Percentiles rank a stretch among this genome's conserved stretches.
Evolutionary conservation across 2,797 vertebrate species (phyloP).

Genomic region (Syncerus caffer): DNA sequence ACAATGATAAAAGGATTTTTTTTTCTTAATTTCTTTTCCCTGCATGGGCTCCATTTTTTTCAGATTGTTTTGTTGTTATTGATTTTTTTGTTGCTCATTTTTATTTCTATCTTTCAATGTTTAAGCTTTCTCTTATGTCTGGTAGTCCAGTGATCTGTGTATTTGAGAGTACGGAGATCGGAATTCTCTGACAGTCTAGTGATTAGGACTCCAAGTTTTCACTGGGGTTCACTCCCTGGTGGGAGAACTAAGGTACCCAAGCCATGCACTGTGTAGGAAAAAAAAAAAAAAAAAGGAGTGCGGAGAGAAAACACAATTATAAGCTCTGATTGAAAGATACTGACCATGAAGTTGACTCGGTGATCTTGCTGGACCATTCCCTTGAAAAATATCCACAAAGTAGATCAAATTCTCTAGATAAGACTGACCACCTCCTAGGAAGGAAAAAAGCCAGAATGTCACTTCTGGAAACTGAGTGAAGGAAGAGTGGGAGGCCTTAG

Average conservation of each 20-base stretch:
- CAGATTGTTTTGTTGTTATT: background rate
- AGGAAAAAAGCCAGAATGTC: background rate
- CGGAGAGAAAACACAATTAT: background rate
- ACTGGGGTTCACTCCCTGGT: background rate
- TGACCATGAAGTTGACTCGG: background rate
- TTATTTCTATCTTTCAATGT: background rate
- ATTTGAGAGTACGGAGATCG: background rate
- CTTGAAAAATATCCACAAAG: background rate
- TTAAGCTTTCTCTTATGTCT: background rate
- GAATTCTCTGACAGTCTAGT: background rate
- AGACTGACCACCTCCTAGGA: background rate
- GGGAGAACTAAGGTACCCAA: background rate
- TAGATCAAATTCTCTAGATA: background rate
- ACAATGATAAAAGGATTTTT: background rate
- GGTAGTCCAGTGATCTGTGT: background rate
- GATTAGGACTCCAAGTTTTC: background rate
- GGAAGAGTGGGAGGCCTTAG: background rate
- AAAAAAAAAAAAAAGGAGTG: background rate
- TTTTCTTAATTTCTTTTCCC: background rate
- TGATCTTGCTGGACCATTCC: background rate
- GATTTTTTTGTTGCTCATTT: background rate
- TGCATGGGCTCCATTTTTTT: background rate
- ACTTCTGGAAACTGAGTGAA: background rate
- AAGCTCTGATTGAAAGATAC: background rate
- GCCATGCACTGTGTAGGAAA: fast-evolving